Base-by-base conservation (phyloP, 2,113 vertebrate species). In the Gorsachius goisagi region DNA sequence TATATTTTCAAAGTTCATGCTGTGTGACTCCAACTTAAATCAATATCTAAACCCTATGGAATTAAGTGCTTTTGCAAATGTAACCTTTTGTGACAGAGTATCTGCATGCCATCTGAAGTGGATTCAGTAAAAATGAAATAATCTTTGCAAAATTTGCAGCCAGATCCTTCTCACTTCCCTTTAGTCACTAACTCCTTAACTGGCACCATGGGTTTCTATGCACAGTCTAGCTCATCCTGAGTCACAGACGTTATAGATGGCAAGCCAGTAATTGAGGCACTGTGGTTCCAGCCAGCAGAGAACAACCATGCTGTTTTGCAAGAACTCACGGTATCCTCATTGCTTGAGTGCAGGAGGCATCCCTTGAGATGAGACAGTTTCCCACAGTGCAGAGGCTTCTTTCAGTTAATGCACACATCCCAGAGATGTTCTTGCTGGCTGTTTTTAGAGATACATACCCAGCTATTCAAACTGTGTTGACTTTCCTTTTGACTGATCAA, bases 1-100 rank as follows among this genome's bases (percentile, higher is more conserved):
- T 77, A 16, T 83, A 74, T 88, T 96, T 88, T 94, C 78, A 74
- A 83, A 76, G 74, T 90, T 85, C 90, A 67, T 24, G 37, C 55
- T 74, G 32, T 59, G 62, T 35, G 71, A 30, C 45, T 94, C 44
- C 66, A 90, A 58, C 47, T 49, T 91, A 89, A 91, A 95, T 93
- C 77, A 89, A 79, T 88, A 96, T 14, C 74, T 79, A 93, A 93
- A 66, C 81, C 67, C 85, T 37, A 52, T 2, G 41, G 90, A 96
- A 91, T 96, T 52, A 49, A 87, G 28, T 32, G 55, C 71, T 96
- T 96, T 71, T 83, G 19, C 88, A 85, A 93, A 76, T 50, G 5
- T 79, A 93, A 71, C 62, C 74, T 94, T 91, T 90, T 88, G 37
- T 41, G 52, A 59, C 56, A 74, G n/a, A 82, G 45, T 26, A 13